phyloP scores from a whole-genome alignment of 1,140 invertebrate species.

The Sogatella furcifera region DNA sequence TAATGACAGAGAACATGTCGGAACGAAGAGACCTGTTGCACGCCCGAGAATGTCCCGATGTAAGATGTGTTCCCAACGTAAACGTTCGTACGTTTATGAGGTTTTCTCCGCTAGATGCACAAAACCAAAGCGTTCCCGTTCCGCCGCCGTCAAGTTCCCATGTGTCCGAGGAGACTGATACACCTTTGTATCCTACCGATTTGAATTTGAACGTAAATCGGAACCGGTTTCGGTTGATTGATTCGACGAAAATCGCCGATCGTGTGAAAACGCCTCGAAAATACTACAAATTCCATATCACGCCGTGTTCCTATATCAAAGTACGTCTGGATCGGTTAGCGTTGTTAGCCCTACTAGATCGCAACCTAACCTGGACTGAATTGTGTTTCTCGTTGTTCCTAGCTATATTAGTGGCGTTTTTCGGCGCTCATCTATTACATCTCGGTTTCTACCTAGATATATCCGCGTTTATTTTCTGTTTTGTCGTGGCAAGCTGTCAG shows the following conservation, averaged over 20 bases:
- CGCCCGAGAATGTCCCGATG: background rate
- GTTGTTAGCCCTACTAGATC: constrained; percentile 83
- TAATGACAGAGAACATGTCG: background rate
- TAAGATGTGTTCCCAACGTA: background rate
- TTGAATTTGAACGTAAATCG: constrained; percentile 24
- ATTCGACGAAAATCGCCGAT: constrained; percentile 23
- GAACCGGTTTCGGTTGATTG: constrained; percentile 25
- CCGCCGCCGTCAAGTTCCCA: constrained; percentile 23
- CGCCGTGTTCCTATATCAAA: constrained; percentile 57
- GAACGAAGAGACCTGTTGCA: background rate
- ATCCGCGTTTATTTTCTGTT: constrained; percentile 89
- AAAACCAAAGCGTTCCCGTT: constrained; percentile 8
- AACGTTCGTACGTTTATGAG: background rate
- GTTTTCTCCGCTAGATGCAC: background rate
- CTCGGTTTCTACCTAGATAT: constrained; percentile 84
- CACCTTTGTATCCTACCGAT: constrained; percentile 22
- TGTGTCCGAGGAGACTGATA: constrained; percentile 3
- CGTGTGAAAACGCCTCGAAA: constrained; percentile 18
- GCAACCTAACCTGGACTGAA: constrained; percentile 77
- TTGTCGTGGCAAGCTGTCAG: constrained; percentile 92
- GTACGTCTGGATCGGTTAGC: constrained; percentile 85
- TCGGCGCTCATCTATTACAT: constrained; percentile 76
- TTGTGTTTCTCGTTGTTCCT: constrained; percentile 74
- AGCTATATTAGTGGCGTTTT: constrained; percentile 71
- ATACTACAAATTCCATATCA: constrained; percentile 27